Evolutionary conservation across 1,140 invertebrate species (phyloP).

Genomic region (Grapholita molesta): DNA sequence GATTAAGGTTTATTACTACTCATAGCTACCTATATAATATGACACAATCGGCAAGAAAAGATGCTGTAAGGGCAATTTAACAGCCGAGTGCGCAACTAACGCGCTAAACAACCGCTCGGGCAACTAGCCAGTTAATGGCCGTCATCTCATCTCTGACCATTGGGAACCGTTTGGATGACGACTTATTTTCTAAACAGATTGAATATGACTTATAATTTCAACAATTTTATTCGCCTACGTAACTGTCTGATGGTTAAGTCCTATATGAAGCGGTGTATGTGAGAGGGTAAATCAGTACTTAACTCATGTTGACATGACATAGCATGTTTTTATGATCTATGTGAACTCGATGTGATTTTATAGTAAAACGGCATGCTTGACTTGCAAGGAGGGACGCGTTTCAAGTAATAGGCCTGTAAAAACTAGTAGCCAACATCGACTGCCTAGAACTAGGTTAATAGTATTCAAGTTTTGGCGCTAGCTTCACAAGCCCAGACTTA

Average conservation of each 20-base stretch:
- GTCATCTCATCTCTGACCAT: neutral
- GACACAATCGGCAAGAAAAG: neutral
- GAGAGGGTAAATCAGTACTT: too few species aligned
- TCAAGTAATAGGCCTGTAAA: too few species aligned
- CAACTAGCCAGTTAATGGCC: neutral
- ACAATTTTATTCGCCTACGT: too few species aligned
- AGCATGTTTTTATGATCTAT: too few species aligned
- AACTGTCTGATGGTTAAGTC: too few species aligned
- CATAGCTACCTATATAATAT: neutral
- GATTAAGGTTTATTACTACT: neutral
- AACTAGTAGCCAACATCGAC: neutral
- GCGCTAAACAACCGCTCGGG: neutral
- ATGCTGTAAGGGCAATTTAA: neutral
- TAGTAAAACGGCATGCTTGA: too few species aligned
- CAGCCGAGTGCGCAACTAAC: neutral
- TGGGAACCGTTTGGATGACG: neutral
- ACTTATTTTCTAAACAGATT: neutral
- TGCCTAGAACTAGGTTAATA: neutral
- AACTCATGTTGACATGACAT: too few species aligned
- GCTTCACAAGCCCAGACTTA: neutral
- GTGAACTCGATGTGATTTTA: too few species aligned
- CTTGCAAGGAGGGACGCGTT: too few species aligned
- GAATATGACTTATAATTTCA: too few species aligned
- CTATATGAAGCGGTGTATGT: too few species aligned
- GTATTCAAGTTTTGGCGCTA: conserved; percentile 1